Evolutionary conservation across 37 sponge, comb jelly and placozoan genomes (phyloP).

Genomic region (Aplysina aerophoba): DNA sequence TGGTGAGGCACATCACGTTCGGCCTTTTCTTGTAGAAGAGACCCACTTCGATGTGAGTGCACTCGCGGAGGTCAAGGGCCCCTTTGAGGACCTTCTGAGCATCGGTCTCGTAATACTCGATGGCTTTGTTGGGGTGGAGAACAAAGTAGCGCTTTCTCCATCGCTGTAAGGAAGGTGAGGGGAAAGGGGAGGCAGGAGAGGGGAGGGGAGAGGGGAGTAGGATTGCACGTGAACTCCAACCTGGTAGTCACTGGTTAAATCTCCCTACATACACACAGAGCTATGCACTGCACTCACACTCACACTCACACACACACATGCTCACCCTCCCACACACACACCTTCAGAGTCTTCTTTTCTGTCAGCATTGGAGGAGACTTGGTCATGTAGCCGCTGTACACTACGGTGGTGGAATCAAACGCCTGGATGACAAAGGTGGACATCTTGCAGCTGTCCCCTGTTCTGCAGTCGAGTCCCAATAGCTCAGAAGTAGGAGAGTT

Average conservation of each 20-base stretch:
- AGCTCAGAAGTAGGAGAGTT: background rate
- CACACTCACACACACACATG: too few species aligned
- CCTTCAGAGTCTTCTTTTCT: constrained; percentile 12
- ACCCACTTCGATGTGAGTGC: constrained; percentile 73
- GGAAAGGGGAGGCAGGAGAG: background rate
- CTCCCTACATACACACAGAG: too few species aligned
- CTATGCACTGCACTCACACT: too few species aligned
- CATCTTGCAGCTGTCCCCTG: background rate
- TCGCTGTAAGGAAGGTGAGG: constrained; percentile 56
- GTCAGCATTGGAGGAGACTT: background rate
- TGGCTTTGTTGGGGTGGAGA: constrained; percentile 56
- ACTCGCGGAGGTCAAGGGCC: constrained; percentile 71
- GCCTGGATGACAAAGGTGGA: background rate
- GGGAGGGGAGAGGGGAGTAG: background rate
- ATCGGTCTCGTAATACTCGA: constrained; percentile 58
- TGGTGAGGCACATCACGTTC: constrained; percentile 60
- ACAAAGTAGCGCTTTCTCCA: constrained; percentile 73
- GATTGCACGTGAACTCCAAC: background rate
- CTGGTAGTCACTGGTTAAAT: background rate
- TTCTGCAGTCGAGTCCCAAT: background rate
- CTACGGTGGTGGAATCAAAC: constrained; percentile 18
- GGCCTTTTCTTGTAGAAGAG: constrained; percentile 62
- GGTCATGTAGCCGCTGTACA: constrained; percentile 5
- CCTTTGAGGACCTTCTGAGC: constrained; percentile 53
- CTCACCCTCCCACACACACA: background rate